A percentile compares a stretch with the other conserved stretches of the same genome.
Conservation (phyloP, 2,113 vertebrate genomes). For the Xiphophorus hellerii region DNA sequence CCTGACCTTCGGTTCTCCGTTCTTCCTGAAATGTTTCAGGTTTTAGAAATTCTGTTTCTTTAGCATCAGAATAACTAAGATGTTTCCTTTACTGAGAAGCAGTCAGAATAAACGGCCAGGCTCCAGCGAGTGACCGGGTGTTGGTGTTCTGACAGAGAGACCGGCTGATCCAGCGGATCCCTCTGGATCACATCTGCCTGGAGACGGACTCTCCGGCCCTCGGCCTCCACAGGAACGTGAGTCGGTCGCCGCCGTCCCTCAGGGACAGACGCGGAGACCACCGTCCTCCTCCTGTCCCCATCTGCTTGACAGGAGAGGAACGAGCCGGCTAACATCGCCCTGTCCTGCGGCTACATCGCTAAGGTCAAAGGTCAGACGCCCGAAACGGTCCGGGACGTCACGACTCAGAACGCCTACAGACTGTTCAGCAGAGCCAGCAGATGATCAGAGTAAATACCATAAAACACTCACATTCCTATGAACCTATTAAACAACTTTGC, state of each 20-base stretch:
- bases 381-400: conserved; percentile 55
- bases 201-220: conserved; percentile 71
- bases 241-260: neutral
- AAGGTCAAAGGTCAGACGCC: conserved; percentile 58
- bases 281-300: neutral
- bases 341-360: conserved; percentile 59
- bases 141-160: conserved; percentile 21
- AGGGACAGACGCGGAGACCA: neutral
- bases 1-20: too few species aligned
- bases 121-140: too few species aligned
- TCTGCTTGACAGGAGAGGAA: conserved; percentile 64
- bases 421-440: conserved; percentile 62
- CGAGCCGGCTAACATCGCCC: conserved; percentile 52
- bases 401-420: conserved; percentile 60
- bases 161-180: conserved; percentile 73
- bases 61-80: too few species aligned
- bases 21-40: too few species aligned
- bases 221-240: conserved; percentile 61
- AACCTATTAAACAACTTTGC: too few species aligned
- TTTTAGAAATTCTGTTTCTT: too few species aligned
- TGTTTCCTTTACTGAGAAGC: too few species aligned
- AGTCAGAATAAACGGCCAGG: too few species aligned
- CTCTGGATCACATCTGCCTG: conserved; percentile 75
- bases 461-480: too few species aligned
- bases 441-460: neutral